These are phyloP conservation scores for Meloidogyne floridensis DNA, from an alignment of 1,140 invertebrate genomes.

Conservation along the genomic window DNA sequence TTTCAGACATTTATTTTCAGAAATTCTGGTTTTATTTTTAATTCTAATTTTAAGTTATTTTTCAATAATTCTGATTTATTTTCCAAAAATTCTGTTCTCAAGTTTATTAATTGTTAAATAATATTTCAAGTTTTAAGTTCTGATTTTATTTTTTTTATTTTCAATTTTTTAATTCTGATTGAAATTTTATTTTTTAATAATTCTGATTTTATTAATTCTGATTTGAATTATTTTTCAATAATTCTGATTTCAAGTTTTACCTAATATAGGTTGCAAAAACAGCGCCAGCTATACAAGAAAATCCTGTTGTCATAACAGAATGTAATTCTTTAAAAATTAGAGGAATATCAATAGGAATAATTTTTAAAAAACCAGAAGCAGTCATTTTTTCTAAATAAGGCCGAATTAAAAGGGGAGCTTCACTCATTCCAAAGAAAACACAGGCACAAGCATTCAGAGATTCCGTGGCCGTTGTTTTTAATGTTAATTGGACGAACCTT, in stretches of 20 bases:
- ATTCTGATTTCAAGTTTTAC: neutral
- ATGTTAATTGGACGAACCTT: slow-evolving; percentile 65
- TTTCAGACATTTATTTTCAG: neutral
- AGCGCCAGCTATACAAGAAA: slow-evolving; percentile 89
- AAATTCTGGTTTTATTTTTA: neutral
- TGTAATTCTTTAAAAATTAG: slow-evolving; percentile 75
- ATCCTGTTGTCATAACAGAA: slow-evolving; percentile 87
- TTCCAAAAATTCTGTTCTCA: too few species aligned
- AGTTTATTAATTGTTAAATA: too few species aligned
- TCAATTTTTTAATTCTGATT: neutral
- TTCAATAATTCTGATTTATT: neutral
- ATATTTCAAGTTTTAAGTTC: too few species aligned
- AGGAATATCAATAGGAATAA: neutral
- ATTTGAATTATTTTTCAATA: neutral
- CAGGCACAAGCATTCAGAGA: slow-evolving; percentile 84
- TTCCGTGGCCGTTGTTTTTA: slow-evolving; percentile 87
- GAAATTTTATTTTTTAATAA: neutral
- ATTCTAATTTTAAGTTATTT: neutral
- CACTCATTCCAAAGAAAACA: slow-evolving; percentile 86
- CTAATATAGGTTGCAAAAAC: slow-evolving; percentile 87
- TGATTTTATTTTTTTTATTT: too few species aligned
- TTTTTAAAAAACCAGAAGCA: slow-evolving; percentile 69
- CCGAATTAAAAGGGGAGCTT: slow-evolving; percentile 83
- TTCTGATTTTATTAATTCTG: neutral
- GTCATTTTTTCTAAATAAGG: slow-evolving; percentile 83